Evolutionary conservation across 2,888 invertebrate species (phyloP), one percentile per base, ranked within the genome.

Genomic region (Dioctria rufipes): DNA sequence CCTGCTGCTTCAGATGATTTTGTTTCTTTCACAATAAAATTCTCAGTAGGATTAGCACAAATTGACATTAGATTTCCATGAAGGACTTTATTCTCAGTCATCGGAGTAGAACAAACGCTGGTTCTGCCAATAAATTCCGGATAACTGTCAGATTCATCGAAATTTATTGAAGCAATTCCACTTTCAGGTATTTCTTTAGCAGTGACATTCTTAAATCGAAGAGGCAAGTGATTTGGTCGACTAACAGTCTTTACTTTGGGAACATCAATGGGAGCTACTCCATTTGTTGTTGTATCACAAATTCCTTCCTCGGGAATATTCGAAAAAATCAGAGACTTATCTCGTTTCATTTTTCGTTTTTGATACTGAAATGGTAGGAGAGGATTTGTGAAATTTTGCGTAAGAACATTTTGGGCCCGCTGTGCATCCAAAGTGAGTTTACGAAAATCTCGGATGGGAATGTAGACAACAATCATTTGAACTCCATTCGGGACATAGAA

Each of bases 401-500:
- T 86, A 82, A 87, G 86, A 58, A 90, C 85, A 81, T 88, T 89
- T 84, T 89, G 89, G 8, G 88, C 88, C 80, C 88, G 88, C 43
- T 88, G 86, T 2, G 91, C 89, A 83, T 90, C 89, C 3, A 89
- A 87, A 2, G 89, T 89, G 78, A 94, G 85, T 83, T 88, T 90
- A 1, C 89, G 88, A 84, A 92, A 93, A 83, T 94, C 93, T 80
- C 91, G 90, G 81, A 90, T 91, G 0, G 93, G 91, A 43, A 97
- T 91, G 86, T 94, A 96, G 1, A 96, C 94, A 42, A 92, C 92
- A 51, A 97, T 89, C 81, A 97, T 91, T 86, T 96, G 95, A 0
- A 96, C 94, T 0, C 96, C 96, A 25, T 93, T 89, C 0, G 96
- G 96, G 80, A 96, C 88, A 71, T 95, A 93, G 84, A 94, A 95